A percentile compares a stretch with the other conserved stretches of the same genome.
These are phyloP conservation scores for Leptopilina myrica DNA, from an alignment of 2,888 invertebrate genomes.

Conservation along the genomic window DNA sequence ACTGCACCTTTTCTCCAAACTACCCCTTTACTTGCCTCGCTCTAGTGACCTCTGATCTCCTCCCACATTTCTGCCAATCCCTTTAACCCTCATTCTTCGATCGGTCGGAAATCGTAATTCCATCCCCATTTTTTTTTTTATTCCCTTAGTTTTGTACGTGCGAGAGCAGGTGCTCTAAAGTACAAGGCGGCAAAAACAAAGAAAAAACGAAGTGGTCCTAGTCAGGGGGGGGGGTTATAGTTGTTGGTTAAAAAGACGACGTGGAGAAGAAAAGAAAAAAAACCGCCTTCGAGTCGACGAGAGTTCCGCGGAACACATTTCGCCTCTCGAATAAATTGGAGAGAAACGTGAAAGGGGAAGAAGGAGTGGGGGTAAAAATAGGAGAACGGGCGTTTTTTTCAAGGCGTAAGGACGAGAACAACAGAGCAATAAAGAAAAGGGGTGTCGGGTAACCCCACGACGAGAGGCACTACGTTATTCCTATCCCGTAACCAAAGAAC, in stretches of 20 bases:
- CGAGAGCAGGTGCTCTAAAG: slow-evolving; percentile 49
- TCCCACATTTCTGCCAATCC: slow-evolving; percentile 4
- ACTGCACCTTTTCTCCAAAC: slow-evolving; percentile 39
- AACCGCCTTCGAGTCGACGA: slow-evolving; percentile 26
- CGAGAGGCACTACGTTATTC: slow-evolving; percentile 67
- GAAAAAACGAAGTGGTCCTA: slow-evolving; percentile 45
- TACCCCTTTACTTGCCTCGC: slow-evolving; percentile 16
- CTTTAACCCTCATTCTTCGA: slow-evolving; percentile 1
- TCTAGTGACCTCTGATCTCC: slow-evolving; percentile 25
- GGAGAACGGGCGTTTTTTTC: slow-evolving; percentile 43
- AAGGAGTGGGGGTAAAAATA: background rate
- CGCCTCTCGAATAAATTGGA: slow-evolving; percentile 53
- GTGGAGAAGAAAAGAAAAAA: slow-evolving; percentile 8
- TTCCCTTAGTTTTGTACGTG: slow-evolving; percentile 27
- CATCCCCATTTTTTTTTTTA: background rate
- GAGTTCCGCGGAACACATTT: slow-evolving; percentile 47
- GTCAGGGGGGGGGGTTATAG: background rate
- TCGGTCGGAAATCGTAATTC: slow-evolving; percentile 31
- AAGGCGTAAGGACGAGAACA: slow-evolving; percentile 59
- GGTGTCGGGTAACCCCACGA: slow-evolving; percentile 60
- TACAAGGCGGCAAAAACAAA: slow-evolving; percentile 42
- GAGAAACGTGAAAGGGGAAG: slow-evolving; percentile 38
- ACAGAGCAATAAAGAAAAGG: slow-evolving; percentile 64
- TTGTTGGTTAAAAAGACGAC: slow-evolving; percentile 22
- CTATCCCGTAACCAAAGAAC: slow-evolving; percentile 69